Conservation (phyloP, 2,888 invertebrate genomes). For the Stictocephala bisonia region DNA sequence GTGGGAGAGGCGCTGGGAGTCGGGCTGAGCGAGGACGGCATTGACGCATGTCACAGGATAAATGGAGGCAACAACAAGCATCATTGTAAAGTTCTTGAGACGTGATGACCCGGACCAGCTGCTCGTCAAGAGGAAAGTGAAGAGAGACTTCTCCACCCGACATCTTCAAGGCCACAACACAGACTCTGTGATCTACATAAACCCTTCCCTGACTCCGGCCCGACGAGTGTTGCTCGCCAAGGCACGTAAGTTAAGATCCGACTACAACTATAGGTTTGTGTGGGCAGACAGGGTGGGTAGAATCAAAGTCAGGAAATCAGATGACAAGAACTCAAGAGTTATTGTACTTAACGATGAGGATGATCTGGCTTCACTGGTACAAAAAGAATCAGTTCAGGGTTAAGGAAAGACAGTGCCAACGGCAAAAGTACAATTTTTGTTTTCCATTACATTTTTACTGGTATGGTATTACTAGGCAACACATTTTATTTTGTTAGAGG, state of each 20-base stretch:
- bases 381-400: neutral
- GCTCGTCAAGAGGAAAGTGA: neutral
- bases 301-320: conserved; percentile 5
- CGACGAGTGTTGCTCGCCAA: conserved; percentile 3
- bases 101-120: conserved; percentile 9
- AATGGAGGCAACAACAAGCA: conserved; percentile 26
- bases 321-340: neutral
- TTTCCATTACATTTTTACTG: too few species aligned
- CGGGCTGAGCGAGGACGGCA: neutral
- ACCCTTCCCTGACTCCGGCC: neutral
- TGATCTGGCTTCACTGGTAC: neutral
- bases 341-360: neutral
- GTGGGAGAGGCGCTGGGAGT: conserved; percentile 4
- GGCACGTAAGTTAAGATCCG: conserved; percentile 22
- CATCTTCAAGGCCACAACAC: neutral
- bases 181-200: conserved; percentile 7
- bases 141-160: conserved; percentile 16
- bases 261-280: conserved; percentile 14
- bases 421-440: too few species aligned
- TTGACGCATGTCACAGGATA: conserved; percentile 22
- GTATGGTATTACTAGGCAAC: too few species aligned
- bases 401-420: too few species aligned
- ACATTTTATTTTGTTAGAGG: too few species aligned
- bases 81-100: conserved; percentile 17
- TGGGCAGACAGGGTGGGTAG: conserved; percentile 24